Conservation (phyloP, 2,797 vertebrate species). For the Discoglossus pictus region DNA sequence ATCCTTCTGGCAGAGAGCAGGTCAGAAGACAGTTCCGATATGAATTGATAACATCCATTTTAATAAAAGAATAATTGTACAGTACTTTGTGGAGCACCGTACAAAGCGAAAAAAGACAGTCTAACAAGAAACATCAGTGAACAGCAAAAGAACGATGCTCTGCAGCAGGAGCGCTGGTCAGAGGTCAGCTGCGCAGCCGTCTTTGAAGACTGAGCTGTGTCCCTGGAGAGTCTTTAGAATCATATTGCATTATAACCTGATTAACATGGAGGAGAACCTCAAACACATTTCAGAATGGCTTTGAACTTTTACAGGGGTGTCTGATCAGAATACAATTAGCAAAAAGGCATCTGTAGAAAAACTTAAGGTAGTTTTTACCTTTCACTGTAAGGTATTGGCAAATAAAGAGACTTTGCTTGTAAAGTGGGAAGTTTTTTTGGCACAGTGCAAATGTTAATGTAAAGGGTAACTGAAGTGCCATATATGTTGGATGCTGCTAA, state of each 20-base stretch:
- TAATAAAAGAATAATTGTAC: slow-evolving; percentile 46
- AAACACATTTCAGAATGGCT: slow-evolving; percentile 67
- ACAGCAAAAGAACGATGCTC: slow-evolving; percentile 39
- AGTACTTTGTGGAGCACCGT: slow-evolving; percentile 23
- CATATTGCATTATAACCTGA: slow-evolving; percentile 64
- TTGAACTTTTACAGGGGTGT: slow-evolving; percentile 67
- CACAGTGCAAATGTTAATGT: too few species aligned
- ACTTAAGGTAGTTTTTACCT: not conserved
- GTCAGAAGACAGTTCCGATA: slow-evolving; percentile 42
- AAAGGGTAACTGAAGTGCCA: too few species aligned
- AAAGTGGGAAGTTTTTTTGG: too few species aligned
- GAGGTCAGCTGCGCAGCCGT: slow-evolving; percentile 56
- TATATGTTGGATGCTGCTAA: too few species aligned
- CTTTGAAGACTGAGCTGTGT: slow-evolving; percentile 75
- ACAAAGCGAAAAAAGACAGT: slow-evolving; percentile 32
- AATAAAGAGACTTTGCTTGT: too few species aligned
- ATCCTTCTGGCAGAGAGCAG: slow-evolving; percentile 27
- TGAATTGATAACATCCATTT: slow-evolving; percentile 41
- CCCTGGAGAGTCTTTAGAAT: slow-evolving; percentile 63
- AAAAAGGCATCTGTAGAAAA: not conserved
- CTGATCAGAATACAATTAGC: slow-evolving; percentile 60
- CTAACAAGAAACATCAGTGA: slow-evolving; percentile 34
- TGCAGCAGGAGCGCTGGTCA: slow-evolving; percentile 46
- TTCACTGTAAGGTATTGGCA: too few species aligned
- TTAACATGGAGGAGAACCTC: slow-evolving; percentile 69